Evolutionary conservation across 2,888 invertebrate species (phyloP), one percentile per base, ranked within the genome.

Genomic region (Pherbina coryleti): DNA sequence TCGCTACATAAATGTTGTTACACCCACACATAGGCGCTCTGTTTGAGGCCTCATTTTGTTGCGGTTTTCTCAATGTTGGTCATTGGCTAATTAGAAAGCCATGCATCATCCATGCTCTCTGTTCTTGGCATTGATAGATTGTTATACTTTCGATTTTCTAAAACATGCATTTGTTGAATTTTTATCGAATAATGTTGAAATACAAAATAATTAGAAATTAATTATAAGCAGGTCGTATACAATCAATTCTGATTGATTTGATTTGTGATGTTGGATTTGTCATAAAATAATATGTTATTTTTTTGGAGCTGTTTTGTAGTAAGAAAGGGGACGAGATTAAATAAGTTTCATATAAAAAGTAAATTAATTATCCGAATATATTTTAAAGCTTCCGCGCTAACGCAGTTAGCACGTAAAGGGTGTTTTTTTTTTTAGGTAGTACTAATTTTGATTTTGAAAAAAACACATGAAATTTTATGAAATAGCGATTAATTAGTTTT

Each of bases 71-170:
- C 34, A 17, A 3, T 44, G 31, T 37, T 34, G 11, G 64, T 34
- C 25, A 60, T 31, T 22, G 60, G 25, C 25, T 28, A 69, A 69
- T 69, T 69, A 49, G n/a, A 8, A 0, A n/a, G 28, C 28, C 51
- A 51, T 67, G 44, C 9, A 67, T 37, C 67, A 67, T 22, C 11
- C 44, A 49, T 11, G 49, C 19, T 8, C 22, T 19, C n/a, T 67
- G 67, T 17, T 67, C 19, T 44, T 67, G 67, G 67, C 67, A 67
- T 19, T 44, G 44, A 67, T 17, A 67, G 49, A 67, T 34, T 44
- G 67, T 8, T 44, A 44, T 67, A 7, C 22, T 25, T 49, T 11
- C 19, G 34, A 34, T 34, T 34, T 34, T 34, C 34, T 2, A 64
- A 14, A 34, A 37, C 11, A n/a, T 25, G 28, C 31, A 62, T 22